Conservation (phyloP, 2,797 vertebrate species). For the Alexandromys oeconomus region DNA sequence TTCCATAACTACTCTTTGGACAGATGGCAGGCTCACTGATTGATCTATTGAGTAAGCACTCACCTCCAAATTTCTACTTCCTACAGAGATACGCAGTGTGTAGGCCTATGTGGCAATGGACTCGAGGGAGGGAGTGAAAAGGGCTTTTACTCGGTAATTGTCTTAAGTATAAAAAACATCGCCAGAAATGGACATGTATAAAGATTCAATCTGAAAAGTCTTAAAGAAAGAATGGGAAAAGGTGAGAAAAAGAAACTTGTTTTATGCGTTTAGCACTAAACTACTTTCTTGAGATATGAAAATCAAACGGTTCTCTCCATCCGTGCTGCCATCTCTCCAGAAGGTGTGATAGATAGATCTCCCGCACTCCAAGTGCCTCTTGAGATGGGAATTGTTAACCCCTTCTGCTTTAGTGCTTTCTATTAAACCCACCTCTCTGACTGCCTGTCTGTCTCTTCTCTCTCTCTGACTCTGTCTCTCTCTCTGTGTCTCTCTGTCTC, state of each 20-base stretch:
- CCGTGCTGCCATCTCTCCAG: not conserved
- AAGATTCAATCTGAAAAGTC: constrained; percentile 29
- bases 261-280: constrained; percentile 68
- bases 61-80: constrained; percentile 18
- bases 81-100: not conserved
- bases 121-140: not conserved
- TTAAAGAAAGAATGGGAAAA: constrained; percentile 52
- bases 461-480: not conserved
- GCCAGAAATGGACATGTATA: constrained; percentile 53
- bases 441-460: not conserved
- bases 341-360: constrained; percentile 58
- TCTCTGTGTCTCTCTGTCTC: not conserved
- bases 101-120: not conserved
- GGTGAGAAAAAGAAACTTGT: not conserved
- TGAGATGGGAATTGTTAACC: constrained; percentile 52
- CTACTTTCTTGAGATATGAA: constrained; percentile 50
- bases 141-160: constrained; percentile 23
- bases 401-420: constrained; percentile 23
- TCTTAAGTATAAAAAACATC: constrained; percentile 37
- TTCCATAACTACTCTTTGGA: constrained; percentile 36
- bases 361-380: constrained; percentile 53
- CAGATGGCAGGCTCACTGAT: constrained; percentile 48
- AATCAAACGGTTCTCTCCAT: constrained; percentile 57
- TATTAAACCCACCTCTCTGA: not conserved
- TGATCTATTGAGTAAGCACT: constrained; percentile 67